phyloP scores from a whole-genome alignment of 2,888 invertebrate species.

The Sarcophaga rosellei region DNA sequence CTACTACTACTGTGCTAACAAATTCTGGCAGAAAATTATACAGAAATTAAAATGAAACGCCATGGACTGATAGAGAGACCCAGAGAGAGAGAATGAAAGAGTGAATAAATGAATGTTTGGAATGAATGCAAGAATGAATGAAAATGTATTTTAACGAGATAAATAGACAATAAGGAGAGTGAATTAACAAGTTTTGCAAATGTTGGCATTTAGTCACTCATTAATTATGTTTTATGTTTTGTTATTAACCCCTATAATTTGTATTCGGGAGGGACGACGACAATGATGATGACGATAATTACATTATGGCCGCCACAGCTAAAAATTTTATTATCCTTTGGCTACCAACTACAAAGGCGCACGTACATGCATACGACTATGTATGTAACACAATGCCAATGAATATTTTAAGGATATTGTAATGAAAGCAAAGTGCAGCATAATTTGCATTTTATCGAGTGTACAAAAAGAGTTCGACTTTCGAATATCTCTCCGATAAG shows the following conservation, averaged over 20 bases:
- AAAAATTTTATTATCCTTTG: not conserved
- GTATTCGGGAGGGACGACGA: not conserved
- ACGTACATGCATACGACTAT: too few relatives aligned
- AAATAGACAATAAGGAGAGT: not conserved
- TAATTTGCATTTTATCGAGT: too few relatives aligned
- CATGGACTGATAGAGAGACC: not conserved
- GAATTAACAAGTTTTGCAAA: not conserved
- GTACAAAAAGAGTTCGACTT: too few relatives aligned
- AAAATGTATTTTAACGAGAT: not conserved
- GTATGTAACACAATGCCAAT: too few relatives aligned
- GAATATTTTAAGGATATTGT: too few relatives aligned
- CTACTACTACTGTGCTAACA: not conserved
- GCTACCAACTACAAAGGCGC: too few relatives aligned
- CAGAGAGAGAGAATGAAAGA: not conserved
- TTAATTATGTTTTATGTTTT: not conserved
- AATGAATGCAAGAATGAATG: not conserved
- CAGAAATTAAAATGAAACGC: conserved; percentile 37
- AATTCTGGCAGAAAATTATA: too few relatives aligned
- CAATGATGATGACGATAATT: not conserved
- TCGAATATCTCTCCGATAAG: too few relatives aligned
- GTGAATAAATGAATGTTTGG: not conserved
- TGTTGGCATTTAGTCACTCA: not conserved
- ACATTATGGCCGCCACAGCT: not conserved
- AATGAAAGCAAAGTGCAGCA: too few relatives aligned
- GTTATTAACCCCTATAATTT: not conserved